Base-by-base conservation (phyloP, 2,113 vertebrate genomes). In the Clarias magur region DNA sequence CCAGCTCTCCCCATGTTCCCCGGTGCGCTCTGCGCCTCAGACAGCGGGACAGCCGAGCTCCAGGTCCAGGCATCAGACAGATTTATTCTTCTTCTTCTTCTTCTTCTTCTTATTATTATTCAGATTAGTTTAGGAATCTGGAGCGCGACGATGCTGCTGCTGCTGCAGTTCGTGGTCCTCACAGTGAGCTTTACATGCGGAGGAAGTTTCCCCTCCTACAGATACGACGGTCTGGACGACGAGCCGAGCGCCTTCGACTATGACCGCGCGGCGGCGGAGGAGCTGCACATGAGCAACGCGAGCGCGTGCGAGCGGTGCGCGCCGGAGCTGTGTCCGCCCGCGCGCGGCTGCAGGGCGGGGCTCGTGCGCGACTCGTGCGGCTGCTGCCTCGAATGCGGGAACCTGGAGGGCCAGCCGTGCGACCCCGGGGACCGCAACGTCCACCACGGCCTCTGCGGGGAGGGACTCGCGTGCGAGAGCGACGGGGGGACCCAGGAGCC, bases 371-470 rank as follows among this genome's bases (percentile, higher is more conserved):
- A 95, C 88, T 13, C 73, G 0, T 96, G 96, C 84, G 89, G 91
- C 87, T 96, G 96, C 88, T 96, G 96, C 56, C 4, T 63, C n/a
- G 94, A 96, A 79, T 96, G 95, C 78, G 95, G 90, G 0, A 96
- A 96, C 90, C 91, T 94, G 63, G 94, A 96, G 91, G 94, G 95
- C 0, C 96, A 96, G 83, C 82, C 90, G 83, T 95, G 95, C 67
- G 95, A 96, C 73, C 90, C 90, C 23, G 94, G 92, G 5, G 57
- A 85, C 62, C 82, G 83, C 2, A 92, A 86, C 87, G 60, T 87
- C 27, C 89, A 85, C 59, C 94, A 94, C 87, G 95, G 95, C 3
- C 90, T 94, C 7, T 95, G 96, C 19, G 95, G 95, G 8, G 89
- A 91, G 30, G 93, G 93, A 0, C 81, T 96, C 83, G 90, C 91